Conservation (phyloP, 2,888 invertebrate species). For the Lagria hirta region DNA sequence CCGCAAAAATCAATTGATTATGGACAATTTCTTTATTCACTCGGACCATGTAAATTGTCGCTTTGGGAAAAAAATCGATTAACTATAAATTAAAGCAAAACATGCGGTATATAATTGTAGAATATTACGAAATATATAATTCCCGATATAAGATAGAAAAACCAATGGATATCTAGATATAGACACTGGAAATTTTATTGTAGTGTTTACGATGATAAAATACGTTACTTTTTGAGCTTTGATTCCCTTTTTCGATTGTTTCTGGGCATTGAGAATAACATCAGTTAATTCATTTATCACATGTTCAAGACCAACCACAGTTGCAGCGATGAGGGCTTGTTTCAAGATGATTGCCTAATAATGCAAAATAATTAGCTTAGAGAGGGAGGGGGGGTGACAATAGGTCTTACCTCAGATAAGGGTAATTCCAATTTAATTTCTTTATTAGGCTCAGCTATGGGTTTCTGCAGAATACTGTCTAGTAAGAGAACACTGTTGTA, state of each 20-base stretch:
- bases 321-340: slow-evolving; percentile 75
- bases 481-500: slow-evolving; percentile 88
- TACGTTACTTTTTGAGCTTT: slow-evolving; percentile 89
- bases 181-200: too few relatives aligned
- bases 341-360: slow-evolving; percentile 75
- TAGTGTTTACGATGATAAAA: too few relatives aligned
- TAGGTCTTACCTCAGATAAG: slow-evolving; percentile 73
- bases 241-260: slow-evolving; percentile 77
- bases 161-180: too few relatives aligned
- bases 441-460: slow-evolving; percentile 74
- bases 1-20: too few relatives aligned
- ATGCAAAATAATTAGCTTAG: slow-evolving; percentile 1
- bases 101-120: too few relatives aligned
- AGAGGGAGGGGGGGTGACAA: neutral
- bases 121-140: too few relatives aligned
- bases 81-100: too few relatives aligned
- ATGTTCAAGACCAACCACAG: slow-evolving; percentile 68
- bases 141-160: too few relatives aligned
- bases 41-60: too few relatives aligned
- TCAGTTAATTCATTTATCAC: slow-evolving; percentile 76
- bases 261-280: slow-evolving; percentile 71
- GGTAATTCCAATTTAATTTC: slow-evolving; percentile 81
- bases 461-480: slow-evolving; percentile 86
- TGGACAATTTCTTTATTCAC: too few relatives aligned
- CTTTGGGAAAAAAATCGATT: too few relatives aligned